These are phyloP conservation scores for Danio albolineatus DNA, from an alignment of 2,797 vertebrate genomes.

Conservation along the genomic window DNA sequence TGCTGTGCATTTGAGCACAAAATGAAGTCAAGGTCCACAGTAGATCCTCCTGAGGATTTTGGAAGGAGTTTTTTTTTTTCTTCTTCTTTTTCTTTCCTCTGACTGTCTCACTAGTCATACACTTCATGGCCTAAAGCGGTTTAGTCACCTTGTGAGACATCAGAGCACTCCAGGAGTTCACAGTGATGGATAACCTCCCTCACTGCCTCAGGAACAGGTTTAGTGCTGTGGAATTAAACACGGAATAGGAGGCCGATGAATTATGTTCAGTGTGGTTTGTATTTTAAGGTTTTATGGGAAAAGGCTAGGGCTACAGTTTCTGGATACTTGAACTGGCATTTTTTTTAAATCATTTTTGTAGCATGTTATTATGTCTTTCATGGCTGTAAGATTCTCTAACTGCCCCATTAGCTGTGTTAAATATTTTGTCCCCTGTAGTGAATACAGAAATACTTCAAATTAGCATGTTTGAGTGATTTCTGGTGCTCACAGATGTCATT, in stretches of 20 bases:
- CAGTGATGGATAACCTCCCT: slow-evolving; percentile 42
- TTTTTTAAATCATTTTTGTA: not conserved
- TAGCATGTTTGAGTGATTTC: too few species aligned
- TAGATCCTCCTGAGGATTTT: slow-evolving; percentile 7
- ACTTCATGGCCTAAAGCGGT: slow-evolving; percentile 27
- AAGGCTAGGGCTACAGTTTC: not conserved
- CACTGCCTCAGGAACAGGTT: slow-evolving; percentile 25
- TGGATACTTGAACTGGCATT: not conserved
- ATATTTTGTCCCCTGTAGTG: too few species aligned
- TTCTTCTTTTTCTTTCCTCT: not conserved
- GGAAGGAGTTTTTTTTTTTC: not conserved
- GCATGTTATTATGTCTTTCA: not conserved
- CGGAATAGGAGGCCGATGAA: slow-evolving; percentile 4
- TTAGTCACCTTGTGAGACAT: slow-evolving; percentile 43
- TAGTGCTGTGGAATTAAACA: slow-evolving; percentile 19
- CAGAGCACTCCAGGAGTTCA: slow-evolving; percentile 26
- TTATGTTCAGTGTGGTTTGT: not conserved
- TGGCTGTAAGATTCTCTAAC: not conserved
- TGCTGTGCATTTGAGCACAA: slow-evolving; percentile 41
- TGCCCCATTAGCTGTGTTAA: too few species aligned
- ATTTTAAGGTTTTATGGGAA: slow-evolving; percentile 8
- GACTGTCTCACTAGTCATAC: slow-evolving; percentile 28
- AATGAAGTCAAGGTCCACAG: slow-evolving; percentile 28
- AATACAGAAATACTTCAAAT: too few species aligned
- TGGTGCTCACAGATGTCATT: too few species aligned